Base-by-base conservation (phyloP, 2,797 vertebrate species). In the Chanos chanos region DNA sequence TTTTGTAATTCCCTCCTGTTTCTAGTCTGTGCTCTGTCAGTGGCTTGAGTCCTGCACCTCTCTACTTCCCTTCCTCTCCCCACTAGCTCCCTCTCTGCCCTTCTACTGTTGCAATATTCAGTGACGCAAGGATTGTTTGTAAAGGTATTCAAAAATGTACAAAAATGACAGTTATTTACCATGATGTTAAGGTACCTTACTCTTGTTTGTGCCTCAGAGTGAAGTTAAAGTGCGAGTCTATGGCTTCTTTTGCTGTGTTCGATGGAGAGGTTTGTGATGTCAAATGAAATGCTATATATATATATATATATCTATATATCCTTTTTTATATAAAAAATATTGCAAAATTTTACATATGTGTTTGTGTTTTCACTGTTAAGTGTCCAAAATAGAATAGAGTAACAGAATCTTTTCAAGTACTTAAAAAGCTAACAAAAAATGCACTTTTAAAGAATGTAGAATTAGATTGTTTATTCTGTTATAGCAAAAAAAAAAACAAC, bases 261-360 rank as follows among this genome's bases (percentile, higher is more conserved):
- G 89, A 89, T 92, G 86, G 92, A 92, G 84, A 92, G 87, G 88
- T 92, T 87, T 89, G 91, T 94, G 91, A 89, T 92, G 90, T 90
- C 88, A 84, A 93, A 92, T 92, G 85, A 93, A 96, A 95, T 89
- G 89, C 84, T 93, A n/a, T n/a, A n/a, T n/a, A n/a, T n/a, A n/a
- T n/a, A 90, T 92, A 92, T 93, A 94, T 92, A 72, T 89, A n/a
- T n/a, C 90, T 92, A 92, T 93, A 94, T 92, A 72, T 89, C 86
- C 80, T 77, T 83, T 92, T 92, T 94, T 91, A 80, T 86, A 91
- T 86, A 92, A 90, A 91, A 76, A 72, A 66, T n/a, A 30, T 43
- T 61, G 68, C 50, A 76, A 72, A 67, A 72, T 22, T 30, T 39
- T 53, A 49, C 21, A 44, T 5, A 39, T 6, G 50, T 52, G 34